phyloP scores from a whole-genome alignment of 2,888 invertebrate genomes.

The Trichogramma evanescens region DNA sequence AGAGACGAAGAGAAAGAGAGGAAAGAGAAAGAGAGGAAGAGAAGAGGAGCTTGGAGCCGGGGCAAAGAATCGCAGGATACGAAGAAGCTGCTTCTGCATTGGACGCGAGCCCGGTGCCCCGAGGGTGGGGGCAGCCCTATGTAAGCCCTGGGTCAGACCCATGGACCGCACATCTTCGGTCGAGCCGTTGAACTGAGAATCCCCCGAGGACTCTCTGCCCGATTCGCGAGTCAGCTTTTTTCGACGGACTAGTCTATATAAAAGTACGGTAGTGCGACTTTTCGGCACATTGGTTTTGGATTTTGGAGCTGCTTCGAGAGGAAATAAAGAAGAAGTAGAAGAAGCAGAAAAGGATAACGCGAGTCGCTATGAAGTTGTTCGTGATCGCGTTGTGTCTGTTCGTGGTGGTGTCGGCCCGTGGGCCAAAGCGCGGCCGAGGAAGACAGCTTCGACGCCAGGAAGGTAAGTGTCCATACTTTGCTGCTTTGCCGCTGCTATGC shows the following conservation, averaged over 20 bases:
- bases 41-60: constrained; percentile 1
- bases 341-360: not conserved
- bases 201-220: constrained; percentile 21
- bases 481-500: constrained; percentile 19
- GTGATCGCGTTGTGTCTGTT: constrained; percentile 26
- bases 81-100: constrained; percentile 36
- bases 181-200: constrained; percentile 8
- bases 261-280: too few relatives aligned
- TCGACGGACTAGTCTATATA: not conserved
- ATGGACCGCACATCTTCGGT: constrained; percentile 44
- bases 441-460: constrained; percentile 27
- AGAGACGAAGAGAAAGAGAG: constrained; percentile 2
- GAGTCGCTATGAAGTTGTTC: constrained; percentile 15
- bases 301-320: not conserved
- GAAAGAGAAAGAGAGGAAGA: constrained; percentile 1
- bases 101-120: constrained; percentile 34
- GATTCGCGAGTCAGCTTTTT: constrained; percentile 15
- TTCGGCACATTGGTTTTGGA: not conserved
- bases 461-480: constrained; percentile 5
- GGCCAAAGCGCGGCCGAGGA: constrained; percentile 24
- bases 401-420: constrained; percentile 22
- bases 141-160: constrained; percentile 44
- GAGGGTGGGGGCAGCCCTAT: constrained; percentile 46
- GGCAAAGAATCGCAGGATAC: constrained; percentile 26
- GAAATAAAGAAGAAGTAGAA: not conserved